Base-by-base conservation (phyloP, 2,888 invertebrate species). In the Teleiodes luculella region DNA sequence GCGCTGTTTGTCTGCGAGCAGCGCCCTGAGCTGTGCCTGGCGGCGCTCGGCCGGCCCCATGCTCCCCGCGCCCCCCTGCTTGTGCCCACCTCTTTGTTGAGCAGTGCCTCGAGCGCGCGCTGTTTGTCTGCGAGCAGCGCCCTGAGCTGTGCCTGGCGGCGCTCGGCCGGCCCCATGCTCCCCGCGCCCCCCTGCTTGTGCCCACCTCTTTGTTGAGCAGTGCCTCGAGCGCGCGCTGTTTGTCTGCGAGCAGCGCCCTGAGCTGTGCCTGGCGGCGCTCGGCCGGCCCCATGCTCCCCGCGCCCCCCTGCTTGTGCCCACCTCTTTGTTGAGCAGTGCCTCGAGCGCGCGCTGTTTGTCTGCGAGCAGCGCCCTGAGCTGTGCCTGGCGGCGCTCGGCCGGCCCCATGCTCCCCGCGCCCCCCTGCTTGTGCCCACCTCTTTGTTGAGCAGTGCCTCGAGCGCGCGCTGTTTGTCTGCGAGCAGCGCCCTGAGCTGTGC, bases 281-380 rank as follows among this genome's bases (percentile, higher is more conserved):
- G 33, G 33, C 47, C 6, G 47, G 47, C 16, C 47, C 47, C 13
- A 31, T 31, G 14, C 11, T 2, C 33, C 11, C 11, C 2, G 4
- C 11, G 33, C 24, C 24, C 24, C 24, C 24, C 24, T 24, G n/a
- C n/a, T 6, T 24, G 66, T 59, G 51, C 82, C 61, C 35, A 80
- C 76, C 58, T 90, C 78, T 57, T 80, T 85, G 59, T 88, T 88
- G 76, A 93, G 91, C 43, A 93, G 80, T 53, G 92, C 91, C 64
- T 93, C 94, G 2, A 94, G 78, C 62, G 93, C 93, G 10, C 91
- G 82, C 68, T 92, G 92, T 70, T 93, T 94, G 45, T 92, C 92
- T n/a, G 92, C 92, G 18, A 92, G 80, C 61, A 92, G 80, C 1
- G 91, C 91, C 10, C 92, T 86, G 55, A 92, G 79, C 54, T 87